These are phyloP conservation scores for Monopis laevigella DNA, from an alignment of 2,888 invertebrate species.

Conservation along the genomic window DNA sequence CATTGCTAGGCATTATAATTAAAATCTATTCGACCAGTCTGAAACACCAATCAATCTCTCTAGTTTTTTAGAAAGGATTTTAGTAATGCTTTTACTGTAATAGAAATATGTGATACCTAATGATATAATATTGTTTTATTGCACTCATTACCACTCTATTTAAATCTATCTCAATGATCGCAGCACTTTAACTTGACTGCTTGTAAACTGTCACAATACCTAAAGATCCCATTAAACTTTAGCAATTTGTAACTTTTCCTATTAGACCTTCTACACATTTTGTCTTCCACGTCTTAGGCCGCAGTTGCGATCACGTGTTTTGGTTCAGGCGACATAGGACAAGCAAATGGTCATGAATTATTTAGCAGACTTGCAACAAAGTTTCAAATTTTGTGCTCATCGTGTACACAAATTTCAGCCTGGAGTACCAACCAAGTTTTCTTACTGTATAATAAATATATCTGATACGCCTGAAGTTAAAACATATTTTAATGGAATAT, in stretches of 20 bases:
- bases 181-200: slow-evolving; percentile 38
- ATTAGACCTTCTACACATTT: slow-evolving; percentile 46
- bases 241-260: slow-evolving; percentile 55
- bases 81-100: too few species aligned
- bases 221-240: slow-evolving; percentile 58
- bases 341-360: slow-evolving; percentile 14
- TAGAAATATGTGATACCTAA: too few species aligned
- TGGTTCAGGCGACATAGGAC: slow-evolving; percentile 11
- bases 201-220: slow-evolving; percentile 54
- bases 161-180: background rate
- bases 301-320: slow-evolving; percentile 15
- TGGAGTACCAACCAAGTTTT: slow-evolving; percentile 4
- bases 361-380: slow-evolving; percentile 13
- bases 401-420: slow-evolving; percentile 3
- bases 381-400: background rate
- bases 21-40: too few species aligned
- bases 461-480: too few species aligned
- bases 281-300: slow-evolving; percentile 22
- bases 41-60: too few species aligned
- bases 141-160: background rate
- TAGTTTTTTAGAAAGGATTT: too few species aligned
- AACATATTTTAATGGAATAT: too few species aligned
- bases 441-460: too few species aligned
- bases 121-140: too few species aligned
- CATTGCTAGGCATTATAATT: too few species aligned